phyloP scores from a whole-genome alignment of 2,797 vertebrate genomes.

The Craterocephalus amniculus region DNA sequence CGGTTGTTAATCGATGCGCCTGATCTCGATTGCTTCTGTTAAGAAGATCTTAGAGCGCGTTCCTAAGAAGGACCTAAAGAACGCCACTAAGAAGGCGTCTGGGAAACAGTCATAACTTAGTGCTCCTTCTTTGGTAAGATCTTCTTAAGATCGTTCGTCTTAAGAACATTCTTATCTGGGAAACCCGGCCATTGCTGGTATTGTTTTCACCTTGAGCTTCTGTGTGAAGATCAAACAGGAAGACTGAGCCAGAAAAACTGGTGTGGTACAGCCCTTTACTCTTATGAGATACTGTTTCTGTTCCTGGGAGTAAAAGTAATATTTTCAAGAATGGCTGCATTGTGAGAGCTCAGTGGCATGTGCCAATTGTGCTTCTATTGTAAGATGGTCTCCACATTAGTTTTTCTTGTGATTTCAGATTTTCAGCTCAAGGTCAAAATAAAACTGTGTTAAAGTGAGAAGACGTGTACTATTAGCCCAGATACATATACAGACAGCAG shows the following conservation, averaged over 20 bases:
- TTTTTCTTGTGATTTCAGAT: slow-evolving; percentile 11
- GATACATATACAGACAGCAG: slow-evolving; percentile 51
- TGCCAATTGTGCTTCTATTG: background rate
- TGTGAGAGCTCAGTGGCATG: background rate
- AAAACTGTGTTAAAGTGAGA: slow-evolving; percentile 37
- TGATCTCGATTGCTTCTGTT: too few relatives aligned
- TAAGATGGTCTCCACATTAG: background rate
- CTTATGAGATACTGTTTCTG: background rate
- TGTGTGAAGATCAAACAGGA: background rate
- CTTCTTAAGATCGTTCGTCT: too few relatives aligned
- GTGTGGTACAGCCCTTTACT: background rate
- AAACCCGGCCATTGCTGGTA: background rate
- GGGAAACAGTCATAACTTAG: too few relatives aligned
- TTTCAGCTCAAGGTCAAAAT: slow-evolving; percentile 54
- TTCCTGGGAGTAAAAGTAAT: background rate
- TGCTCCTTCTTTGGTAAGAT: too few relatives aligned
- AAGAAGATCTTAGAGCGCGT: too few relatives aligned
- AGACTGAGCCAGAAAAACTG: background rate
- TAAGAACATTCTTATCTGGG: too few relatives aligned
- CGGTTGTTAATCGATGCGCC: too few relatives aligned
- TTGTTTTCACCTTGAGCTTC: background rate
- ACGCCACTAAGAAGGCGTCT: too few relatives aligned
- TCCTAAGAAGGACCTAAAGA: too few relatives aligned
- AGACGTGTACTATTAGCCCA: slow-evolving; percentile 40
- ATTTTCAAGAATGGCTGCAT: background rate